Evolutionary conservation across 2,797 vertebrate genomes (phyloP).

Genomic region (Nannoperca australis): DNA sequence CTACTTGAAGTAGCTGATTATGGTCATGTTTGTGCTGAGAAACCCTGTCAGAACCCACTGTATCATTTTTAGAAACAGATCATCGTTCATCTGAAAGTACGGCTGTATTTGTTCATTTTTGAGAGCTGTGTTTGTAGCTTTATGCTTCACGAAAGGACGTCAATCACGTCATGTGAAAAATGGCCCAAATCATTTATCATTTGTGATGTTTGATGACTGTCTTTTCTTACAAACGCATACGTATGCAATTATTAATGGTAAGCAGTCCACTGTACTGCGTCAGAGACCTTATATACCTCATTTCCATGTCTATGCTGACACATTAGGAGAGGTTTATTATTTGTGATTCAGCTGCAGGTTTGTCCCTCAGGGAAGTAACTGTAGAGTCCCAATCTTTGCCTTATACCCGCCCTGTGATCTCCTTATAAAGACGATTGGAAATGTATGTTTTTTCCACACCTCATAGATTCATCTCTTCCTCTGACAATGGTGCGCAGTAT

Average conservation of each 20-base stretch:
- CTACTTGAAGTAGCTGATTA: conserved; percentile 75
- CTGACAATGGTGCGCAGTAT: conserved; percentile 59
- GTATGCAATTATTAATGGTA: conserved; percentile 34
- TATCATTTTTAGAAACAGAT: conserved; percentile 54
- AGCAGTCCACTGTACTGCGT: conserved; percentile 62
- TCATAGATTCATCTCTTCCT: conserved; percentile 57
- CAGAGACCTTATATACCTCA: conserved; percentile 82
- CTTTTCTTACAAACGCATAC: conserved; percentile 34
- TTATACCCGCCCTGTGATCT: conserved; percentile 28
- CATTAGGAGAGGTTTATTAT: conserved; percentile 66
- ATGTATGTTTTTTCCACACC: conserved; percentile 37
- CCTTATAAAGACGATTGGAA: conserved; percentile 50
- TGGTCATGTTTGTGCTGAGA: conserved; percentile 65
- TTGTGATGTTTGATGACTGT: conserved; percentile 35
- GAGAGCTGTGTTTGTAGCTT: conserved; percentile 30
- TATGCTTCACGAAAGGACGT: conserved; percentile 14
- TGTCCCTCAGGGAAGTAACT: conserved; percentile 84
- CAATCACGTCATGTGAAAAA: conserved; percentile 30
- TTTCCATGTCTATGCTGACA: conserved; percentile 73
- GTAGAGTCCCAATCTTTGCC: conserved; percentile 53
- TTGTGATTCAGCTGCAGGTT: conserved; percentile 78
- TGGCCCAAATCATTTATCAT: conserved; percentile 37
- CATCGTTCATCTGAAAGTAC: conserved; percentile 45
- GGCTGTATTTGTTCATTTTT: conserved; percentile 41
- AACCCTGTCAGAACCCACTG: conserved; percentile 69